These are phyloP conservation scores for Acheta domesticus DNA, from an alignment of 2,888 invertebrate species.

Conservation along the genomic window DNA sequence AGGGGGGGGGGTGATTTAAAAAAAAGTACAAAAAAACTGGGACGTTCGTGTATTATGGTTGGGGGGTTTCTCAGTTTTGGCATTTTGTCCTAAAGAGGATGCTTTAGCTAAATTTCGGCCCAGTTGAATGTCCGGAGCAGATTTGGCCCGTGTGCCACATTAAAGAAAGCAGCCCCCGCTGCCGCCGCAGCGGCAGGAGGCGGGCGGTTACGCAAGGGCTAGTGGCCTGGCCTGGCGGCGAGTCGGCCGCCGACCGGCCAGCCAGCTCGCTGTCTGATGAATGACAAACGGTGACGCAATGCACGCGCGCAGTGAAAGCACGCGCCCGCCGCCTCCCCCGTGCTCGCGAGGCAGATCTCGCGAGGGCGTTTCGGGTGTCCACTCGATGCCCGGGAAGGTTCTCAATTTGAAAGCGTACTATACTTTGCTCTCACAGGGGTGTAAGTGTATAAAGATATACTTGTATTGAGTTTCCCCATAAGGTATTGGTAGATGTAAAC, in stretches of 20 bases:
- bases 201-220: neutral
- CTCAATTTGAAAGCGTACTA: neutral
- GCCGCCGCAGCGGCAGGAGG: neutral
- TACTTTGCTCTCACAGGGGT: neutral
- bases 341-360: neutral
- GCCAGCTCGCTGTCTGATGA: neutral
- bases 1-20: too few species aligned
- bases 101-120: too few species aligned
- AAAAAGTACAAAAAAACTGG: too few species aligned
- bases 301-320: neutral
- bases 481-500: neutral
- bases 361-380: too few species aligned
- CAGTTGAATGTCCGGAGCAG: too few species aligned
- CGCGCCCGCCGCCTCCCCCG: neutral
- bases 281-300: neutral
- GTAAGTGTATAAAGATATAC: too few species aligned
- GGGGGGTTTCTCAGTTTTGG: too few species aligned
- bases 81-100: too few species aligned
- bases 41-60: too few species aligned
- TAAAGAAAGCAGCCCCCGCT: too few species aligned
- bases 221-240: neutral
- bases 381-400: neutral
- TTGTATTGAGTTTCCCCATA: neutral
- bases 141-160: too few species aligned
- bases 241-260: too few species aligned